Evolutionary conservation across 2,888 invertebrate genomes (phyloP), one percentile per base, ranked within the genome.

Genomic region (Oligia latruncula): DNA sequence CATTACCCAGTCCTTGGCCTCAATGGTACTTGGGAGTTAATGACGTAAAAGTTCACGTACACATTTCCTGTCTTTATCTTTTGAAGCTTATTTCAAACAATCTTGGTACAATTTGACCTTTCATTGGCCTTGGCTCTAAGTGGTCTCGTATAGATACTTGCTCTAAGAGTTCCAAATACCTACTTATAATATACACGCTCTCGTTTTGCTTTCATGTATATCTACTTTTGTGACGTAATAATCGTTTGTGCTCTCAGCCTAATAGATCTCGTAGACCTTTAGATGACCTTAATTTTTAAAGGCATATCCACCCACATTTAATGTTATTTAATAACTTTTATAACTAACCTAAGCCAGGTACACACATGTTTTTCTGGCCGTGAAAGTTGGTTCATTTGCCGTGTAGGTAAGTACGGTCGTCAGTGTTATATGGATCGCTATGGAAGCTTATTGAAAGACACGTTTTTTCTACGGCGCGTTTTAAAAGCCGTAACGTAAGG

Each of bases 91-190:
- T 85, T 83, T 81, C 82, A 71, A 75, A 71, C 55, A 58, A 62
- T 75, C 58, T 65, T 72, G 52, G 68, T 49, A 85, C 85, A 83
- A 72, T 85, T 85, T 85, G 82, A 82, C 83, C 83, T 85, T 83
- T 72, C 60, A 65, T 46, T 81, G 81, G 13, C 82, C 85, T 83
- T 74, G 78, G 67, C 23, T 78, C 60, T 81, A 84, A 81, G 81
- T 81, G 84, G 65, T 70, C 65, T 82, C 82, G 35, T 72, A 40
- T 46, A 82, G 55, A 75, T 71, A 55, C 72, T 81, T 60, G 60
- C 71, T 81, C 72, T 73, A 55, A 70, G 58, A 80, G 80, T 72
- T 68, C 60, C 72, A 68, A 85, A 84, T 81, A 46, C 11, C 46
- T 46, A 46, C 4, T 1, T 29, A 29, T 46, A 75, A 83, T 83